A percentile compares a stretch with the other conserved stretches of the same genome.
phyloP scores from a whole-genome alignment of 2,797 vertebrate species.

The Crenichthys baileyi region DNA sequence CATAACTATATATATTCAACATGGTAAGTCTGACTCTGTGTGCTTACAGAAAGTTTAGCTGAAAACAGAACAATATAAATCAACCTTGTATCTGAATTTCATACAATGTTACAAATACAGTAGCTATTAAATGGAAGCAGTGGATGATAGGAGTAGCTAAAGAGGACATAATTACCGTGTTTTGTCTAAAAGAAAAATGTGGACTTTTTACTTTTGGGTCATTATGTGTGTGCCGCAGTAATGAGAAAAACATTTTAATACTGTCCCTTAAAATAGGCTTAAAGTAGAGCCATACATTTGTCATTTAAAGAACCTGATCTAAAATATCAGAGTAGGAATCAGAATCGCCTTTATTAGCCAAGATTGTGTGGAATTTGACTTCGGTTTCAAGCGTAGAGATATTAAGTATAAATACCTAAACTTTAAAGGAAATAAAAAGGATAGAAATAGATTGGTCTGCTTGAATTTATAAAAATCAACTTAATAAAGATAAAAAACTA shows the following conservation, averaged over 20 bases:
- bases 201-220: not conserved
- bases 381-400: not conserved
- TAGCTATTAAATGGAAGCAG: not conserved
- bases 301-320: not conserved
- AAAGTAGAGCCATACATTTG: not conserved
- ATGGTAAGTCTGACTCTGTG: slow-evolving; percentile 1
- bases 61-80: not conserved
- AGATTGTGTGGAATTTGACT: not conserved
- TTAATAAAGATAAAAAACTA: not conserved
- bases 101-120: not conserved
- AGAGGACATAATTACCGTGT: not conserved
- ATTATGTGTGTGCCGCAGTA: not conserved
- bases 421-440: not conserved
- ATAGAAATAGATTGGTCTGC: not conserved
- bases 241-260: not conserved
- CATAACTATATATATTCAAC: slow-evolving; percentile 45
- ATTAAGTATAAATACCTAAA: not conserved
- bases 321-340: not conserved
- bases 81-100: not conserved
- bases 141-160: not conserved
- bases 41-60: not conserved
- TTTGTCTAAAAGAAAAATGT: not conserved
- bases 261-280: not conserved
- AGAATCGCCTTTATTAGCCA: not conserved
- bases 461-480: not conserved